Base-by-base conservation (phyloP, 2,113 vertebrate species). In the Melospiza georgiana region DNA sequence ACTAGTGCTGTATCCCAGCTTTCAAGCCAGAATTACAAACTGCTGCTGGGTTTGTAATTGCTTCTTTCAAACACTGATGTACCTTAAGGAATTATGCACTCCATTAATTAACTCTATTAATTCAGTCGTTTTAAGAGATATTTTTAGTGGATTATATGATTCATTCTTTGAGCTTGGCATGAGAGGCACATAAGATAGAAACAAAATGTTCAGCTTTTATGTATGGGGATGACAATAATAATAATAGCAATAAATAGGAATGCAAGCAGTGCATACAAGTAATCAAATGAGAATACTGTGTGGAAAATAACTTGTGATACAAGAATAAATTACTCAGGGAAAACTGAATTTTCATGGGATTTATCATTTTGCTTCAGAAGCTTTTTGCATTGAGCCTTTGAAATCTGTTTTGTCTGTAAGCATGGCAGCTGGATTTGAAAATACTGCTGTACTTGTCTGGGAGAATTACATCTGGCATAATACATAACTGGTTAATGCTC, bases 371-470 rank as follows among this genome's bases (percentile, higher is more conserved):
- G 76, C 68, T 90, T 92, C 58, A 52, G 65, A 95, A 61, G 67
- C 55, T 94, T 90, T 94, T 88, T 93, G 62, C 90, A 76, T 31
- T 48, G 74, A 95, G 78, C n/a, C 62, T 91, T 78, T 82, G 55
- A 92, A 94, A 93, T 85, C 46, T 89, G 65, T 84, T 96, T 83
- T 84, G 69, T 94, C 73, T 96, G 76, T 66, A 54, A 88, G 85
- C 61, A 23, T 57, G 76, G 74, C 94, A 94, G 84, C 84, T 93
- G 78, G 74, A 77, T 96, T 87, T 62, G 66, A 77, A 95, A 95
- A 94, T 80, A 86, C 72, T 83, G 4, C 73, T 91, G 94, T 88
- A 75, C 94, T 92, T 84, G 35, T 95, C 82, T 93, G 67, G 61
- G 58, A 78, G 91, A 96, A 96, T 96, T 90, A 41, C 48, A 4